Conservation (phyloP, 2,888 invertebrate genomes). For the Corythucha ciliata region DNA sequence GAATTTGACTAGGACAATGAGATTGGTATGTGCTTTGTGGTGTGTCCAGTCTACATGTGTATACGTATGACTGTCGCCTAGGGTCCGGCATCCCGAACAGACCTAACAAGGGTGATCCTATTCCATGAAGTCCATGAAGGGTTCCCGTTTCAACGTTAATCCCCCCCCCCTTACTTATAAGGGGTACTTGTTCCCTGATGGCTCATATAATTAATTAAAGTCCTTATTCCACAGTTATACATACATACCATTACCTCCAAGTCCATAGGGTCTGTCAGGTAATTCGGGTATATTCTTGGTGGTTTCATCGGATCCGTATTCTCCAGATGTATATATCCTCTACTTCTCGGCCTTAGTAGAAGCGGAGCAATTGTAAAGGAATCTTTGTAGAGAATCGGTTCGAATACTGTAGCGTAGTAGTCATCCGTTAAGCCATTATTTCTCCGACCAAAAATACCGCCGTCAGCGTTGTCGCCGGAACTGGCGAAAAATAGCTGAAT, state of each 20-base stretch:
- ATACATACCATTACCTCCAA: constrained; percentile 41
- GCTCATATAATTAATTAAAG: not conserved
- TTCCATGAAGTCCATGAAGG: not conserved
- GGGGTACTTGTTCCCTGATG: not conserved
- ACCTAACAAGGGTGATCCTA: too few species aligned
- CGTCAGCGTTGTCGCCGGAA: constrained; percentile 67
- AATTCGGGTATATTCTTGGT: constrained; percentile 82
- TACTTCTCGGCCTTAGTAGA: constrained; percentile 62
- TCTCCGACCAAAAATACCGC: constrained; percentile 61
- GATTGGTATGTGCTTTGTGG: too few species aligned
- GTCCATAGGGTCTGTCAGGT: constrained; percentile 64
- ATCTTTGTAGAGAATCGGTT: constrained; percentile 58
- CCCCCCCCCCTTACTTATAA: too few species aligned
- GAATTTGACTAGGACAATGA: too few species aligned
- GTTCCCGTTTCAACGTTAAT: too few species aligned
- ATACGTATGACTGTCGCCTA: too few species aligned
- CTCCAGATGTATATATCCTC: constrained; percentile 57
- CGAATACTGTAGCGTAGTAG: constrained; percentile 58
- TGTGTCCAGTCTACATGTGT: too few species aligned
- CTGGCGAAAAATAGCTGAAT: constrained; percentile 67
- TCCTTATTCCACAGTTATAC: not conserved
- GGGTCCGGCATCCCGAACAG: too few species aligned
- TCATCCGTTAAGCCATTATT: constrained; percentile 58
- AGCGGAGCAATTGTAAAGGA: constrained; percentile 59
- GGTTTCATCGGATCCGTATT: constrained; percentile 60